Evolutionary conservation across 2,113 vertebrate genomes (phyloP), one percentile per base, ranked within the genome.

Genomic region (Phyllostomus hastatus): DNA sequence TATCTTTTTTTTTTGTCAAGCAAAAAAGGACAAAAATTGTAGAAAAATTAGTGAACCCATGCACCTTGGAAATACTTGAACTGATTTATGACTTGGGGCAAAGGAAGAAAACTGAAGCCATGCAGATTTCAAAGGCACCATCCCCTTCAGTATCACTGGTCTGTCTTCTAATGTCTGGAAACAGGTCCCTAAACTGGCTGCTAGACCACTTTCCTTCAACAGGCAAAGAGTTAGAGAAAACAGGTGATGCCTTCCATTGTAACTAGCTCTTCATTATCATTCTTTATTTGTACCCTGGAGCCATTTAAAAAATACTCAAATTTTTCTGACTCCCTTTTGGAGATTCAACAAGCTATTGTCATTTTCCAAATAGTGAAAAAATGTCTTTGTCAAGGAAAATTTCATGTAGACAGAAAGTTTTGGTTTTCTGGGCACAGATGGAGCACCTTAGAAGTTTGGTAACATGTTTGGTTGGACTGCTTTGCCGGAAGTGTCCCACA

Each of bases 101-200:
- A 95, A 96, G 72, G 78, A 86, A 95, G 80, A 88, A 91, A 95
- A 94, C 66, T 26, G 80, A 90, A 94, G 70, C 15, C 38, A 59
- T 41, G 12, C 72, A 38, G 33, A 26, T 87, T 76, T 95, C 91
- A 83, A 84, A 87, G 57, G 9, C 24, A 73, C 10, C 0, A n/a
- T 76, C 15, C 52, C n/a, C 17, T 87, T 81, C 38, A 57, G 50
- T 54, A 81, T 46, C 28, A 6, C 43, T 73, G 31, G 57, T 87
- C n/a, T 83, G 85, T 54, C 88, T 76, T 41, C 35, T 61, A 78
- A 41, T 14, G 57, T 66, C 76, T 94, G 41, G 57, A 81, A 70
- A 84, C 43, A 41, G 73, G 57, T 95, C 31, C 69, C 22, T 76
- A 41, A 80, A 22, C 38, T 64, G 41, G 2, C 43, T 64, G 67